Evolutionary conservation across 2,888 invertebrate genomes (phyloP).

Genomic region (Leptinotarsa peninsularis): DNA sequence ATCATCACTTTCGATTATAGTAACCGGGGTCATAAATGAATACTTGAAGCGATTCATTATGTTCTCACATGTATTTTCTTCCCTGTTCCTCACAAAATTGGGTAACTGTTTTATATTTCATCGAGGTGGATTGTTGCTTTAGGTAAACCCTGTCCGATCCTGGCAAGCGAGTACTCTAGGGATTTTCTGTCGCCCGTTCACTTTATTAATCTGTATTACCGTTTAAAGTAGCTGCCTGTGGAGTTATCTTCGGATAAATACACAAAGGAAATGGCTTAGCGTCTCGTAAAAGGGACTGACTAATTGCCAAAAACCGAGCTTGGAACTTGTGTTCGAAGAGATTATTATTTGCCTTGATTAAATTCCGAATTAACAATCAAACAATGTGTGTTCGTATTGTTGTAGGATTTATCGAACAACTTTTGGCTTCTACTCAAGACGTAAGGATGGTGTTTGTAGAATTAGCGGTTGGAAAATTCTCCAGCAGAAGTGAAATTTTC

Average conservation of each 20-base stretch:
- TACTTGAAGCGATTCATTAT: too few species aligned
- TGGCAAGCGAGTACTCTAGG: constrained; percentile 2
- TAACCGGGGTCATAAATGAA: too few species aligned
- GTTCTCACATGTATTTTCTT: too few species aligned
- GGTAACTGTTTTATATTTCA: neutral
- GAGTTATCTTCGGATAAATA: constrained; percentile 41
- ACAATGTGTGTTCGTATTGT: constrained; percentile 37
- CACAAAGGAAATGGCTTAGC: constrained; percentile 43
- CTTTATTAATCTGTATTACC: constrained; percentile 43
- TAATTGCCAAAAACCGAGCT: constrained; percentile 41
- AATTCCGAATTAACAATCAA: constrained; percentile 40
- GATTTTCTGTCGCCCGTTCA: constrained; percentile 28
- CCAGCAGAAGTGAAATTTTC: neutral
- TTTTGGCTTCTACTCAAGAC: constrained; percentile 15
- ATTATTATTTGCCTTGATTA: constrained; percentile 40
- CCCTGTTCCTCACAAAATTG: too few species aligned
- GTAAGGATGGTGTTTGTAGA: neutral
- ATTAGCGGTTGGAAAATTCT: neutral
- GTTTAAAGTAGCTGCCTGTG: constrained; percentile 20
- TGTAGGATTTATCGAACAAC: constrained; percentile 29
- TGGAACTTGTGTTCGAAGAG: constrained; percentile 27
- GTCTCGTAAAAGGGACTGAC: constrained; percentile 32
- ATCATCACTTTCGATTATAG: too few species aligned
- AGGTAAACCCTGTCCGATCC: constrained; percentile 27
- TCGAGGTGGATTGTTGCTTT: constrained; percentile 32